Percentiles rank a stretch among this genome's conserved stretches.
Conservation (phyloP, 2,888 invertebrate genomes). For the Aporophyla nigra region DNA sequence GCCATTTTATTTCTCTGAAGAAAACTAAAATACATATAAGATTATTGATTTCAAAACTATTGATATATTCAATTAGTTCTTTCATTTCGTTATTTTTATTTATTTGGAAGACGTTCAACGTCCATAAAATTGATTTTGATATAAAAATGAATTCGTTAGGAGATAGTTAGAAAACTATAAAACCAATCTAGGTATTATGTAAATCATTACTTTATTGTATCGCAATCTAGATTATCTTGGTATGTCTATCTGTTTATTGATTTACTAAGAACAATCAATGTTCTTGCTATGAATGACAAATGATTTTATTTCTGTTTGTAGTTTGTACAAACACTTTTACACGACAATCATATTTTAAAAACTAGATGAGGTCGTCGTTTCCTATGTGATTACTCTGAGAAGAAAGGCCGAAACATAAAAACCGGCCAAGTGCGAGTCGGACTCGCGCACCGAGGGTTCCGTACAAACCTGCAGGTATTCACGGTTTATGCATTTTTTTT, state of each 20-base stretch:
- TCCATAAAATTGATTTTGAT: slow-evolving; percentile 22
- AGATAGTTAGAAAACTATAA: background rate
- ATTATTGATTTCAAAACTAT: background rate
- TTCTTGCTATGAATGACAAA: background rate
- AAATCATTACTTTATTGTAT: background rate
- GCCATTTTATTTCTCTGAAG: no score
- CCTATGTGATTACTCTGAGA: no score
- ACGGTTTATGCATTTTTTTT: no score
- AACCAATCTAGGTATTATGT: slow-evolving; percentile 24
- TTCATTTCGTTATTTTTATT: slow-evolving; percentile 13
- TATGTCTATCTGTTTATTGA: slow-evolving; percentile 18
- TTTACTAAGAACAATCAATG: background rate
- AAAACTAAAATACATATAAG: background rate
- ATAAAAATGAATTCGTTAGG: slow-evolving; percentile 27
- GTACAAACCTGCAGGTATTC: no score
- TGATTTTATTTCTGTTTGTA: no score
- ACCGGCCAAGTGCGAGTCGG: no score
- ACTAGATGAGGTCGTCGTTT: no score
- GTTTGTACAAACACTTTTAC: no score
- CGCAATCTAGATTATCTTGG: background rate
- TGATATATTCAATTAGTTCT: background rate
- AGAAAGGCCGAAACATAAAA: no score
- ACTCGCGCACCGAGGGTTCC: no score
- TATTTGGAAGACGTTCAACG: slow-evolving; percentile 8
- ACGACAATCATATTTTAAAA: no score